Evolutionary conservation across 1,140 invertebrate species (phyloP), one percentile per base, ranked within the genome.

Genomic region (Drosophila tristis): DNA sequence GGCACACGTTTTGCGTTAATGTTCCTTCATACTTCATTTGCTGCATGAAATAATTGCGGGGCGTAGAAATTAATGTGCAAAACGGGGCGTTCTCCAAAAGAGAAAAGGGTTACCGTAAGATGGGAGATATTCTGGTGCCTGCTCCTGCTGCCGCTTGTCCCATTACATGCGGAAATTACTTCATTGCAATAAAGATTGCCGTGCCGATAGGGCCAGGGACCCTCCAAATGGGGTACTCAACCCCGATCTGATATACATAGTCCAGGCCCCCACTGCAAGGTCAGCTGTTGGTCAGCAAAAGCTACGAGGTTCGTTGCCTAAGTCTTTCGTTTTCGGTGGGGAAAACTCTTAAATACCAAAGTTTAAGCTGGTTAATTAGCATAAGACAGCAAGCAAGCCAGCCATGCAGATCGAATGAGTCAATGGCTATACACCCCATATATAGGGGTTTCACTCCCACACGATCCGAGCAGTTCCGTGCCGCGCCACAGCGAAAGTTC

Each of bases 1-100:
- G 72, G 64, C 73, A 89, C 84, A 89, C 84, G 84, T 89, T 89
- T 89, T 65, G 50, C 61, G 64, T 73, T 89, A 77, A 89, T 82
- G 76, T 68, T 71, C 47, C 80, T 79, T 86, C 79, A 66, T 82
- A 87, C 84, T 72, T 72, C 84, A 82, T 89, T 79, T 84, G 71
- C 71, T 54, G 79, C 64, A 66, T 79, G 61, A 66, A 87, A 76
- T 87, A 82, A 89, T 87, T 78, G 78, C 74, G 82, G 78, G 78
- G 82, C 72, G 84, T 78, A 62, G 48, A 71, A 75, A 82, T 78
- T 81, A 82, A 80, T 80, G 78, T 76, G 78, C 78, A 64, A 61
- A 39, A 39, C 35, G 35, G 35, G 67, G 43, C 49, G 58, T 53
- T 29, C 9, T 31, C 54, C 15, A 50, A 57, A 49, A 53, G 43